phyloP scores from a whole-genome alignment of 2,113 vertebrate genomes.

The Lipophrys pholis region DNA sequence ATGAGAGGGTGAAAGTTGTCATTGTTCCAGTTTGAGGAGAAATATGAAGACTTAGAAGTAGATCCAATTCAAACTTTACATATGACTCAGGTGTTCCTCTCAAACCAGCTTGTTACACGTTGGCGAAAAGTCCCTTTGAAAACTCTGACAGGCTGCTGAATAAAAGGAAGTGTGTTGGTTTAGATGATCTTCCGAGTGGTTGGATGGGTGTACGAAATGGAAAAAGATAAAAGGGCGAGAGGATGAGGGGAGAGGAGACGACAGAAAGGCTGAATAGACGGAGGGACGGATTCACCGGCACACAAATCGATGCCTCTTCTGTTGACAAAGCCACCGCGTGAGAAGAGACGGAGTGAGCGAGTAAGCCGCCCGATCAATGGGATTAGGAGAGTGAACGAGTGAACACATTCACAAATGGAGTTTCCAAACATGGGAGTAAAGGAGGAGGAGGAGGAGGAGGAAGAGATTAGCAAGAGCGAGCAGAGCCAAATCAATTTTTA shows the following conservation, averaged over 20 bases:
- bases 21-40: too few relatives aligned
- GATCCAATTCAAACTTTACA: too few relatives aligned
- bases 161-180: too few relatives aligned
- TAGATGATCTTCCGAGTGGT: too few relatives aligned
- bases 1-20: too few relatives aligned
- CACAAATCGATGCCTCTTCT: constrained; percentile 56
- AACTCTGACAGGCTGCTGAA: too few relatives aligned
- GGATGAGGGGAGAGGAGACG: neutral
- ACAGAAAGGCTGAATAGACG: constrained; percentile 8
- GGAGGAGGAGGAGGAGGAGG: constrained; percentile 6
- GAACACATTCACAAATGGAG: constrained; percentile 28
- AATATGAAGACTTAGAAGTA: too few relatives aligned
- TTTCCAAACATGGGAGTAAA: constrained; percentile 29
- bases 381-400: constrained; percentile 43
- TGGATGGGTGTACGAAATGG: too few relatives aligned
- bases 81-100: too few relatives aligned
- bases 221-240: neutral
- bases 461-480: constrained; percentile 39
- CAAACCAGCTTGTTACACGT: too few relatives aligned
- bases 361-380: constrained; percentile 46
- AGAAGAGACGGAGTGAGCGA: constrained; percentile 29
- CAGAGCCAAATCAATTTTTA: constrained; percentile 63
- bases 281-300: constrained; percentile 33
- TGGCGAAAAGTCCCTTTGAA: too few relatives aligned
- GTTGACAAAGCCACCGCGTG: constrained; percentile 54